Conservation (phyloP, 2,888 invertebrate genomes). For the Ornithoptera alexandrae region DNA sequence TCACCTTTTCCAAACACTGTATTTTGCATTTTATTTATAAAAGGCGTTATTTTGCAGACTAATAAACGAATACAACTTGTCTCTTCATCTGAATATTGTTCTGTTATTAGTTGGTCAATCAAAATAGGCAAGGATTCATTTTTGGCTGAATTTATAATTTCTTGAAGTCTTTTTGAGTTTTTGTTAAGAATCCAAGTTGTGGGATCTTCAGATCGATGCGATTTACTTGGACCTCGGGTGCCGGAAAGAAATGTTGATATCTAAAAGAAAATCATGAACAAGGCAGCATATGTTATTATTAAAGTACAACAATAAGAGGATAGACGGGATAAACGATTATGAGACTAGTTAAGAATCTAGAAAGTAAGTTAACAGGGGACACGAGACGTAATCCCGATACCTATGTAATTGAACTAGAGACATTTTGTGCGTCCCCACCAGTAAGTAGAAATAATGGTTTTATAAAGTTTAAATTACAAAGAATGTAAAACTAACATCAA, state of each 20-base stretch:
- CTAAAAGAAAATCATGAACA: slow-evolving; percentile 57
- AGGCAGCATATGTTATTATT: neutral
- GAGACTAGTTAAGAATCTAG: too few species aligned
- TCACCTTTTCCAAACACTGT: slow-evolving; percentile 76
- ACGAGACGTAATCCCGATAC: too few species aligned
- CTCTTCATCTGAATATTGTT: slow-evolving; percentile 78
- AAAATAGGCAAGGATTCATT: slow-evolving; percentile 82
- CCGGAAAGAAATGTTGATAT: slow-evolving; percentile 79
- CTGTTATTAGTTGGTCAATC: slow-evolving; percentile 80
- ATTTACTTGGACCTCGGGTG: slow-evolving; percentile 51
- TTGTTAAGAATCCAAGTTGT: slow-evolving; percentile 82
- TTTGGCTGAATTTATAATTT: slow-evolving; percentile 80
- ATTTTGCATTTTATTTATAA: slow-evolving; percentile 87
- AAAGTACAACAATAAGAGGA: too few species aligned
- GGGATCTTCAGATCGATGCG: slow-evolving; percentile 57
- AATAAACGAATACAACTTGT: slow-evolving; percentile 85
- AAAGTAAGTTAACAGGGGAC: too few species aligned
- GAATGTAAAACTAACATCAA: too few species aligned
- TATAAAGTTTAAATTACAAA: too few species aligned
- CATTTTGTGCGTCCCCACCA: too few species aligned
- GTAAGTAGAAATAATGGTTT: too few species aligned
- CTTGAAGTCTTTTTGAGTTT: slow-evolving; percentile 76
- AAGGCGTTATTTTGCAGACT: slow-evolving; percentile 88
- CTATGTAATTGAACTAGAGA: too few species aligned
- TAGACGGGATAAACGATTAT: too few species aligned